Evolutionary conservation across 2,797 vertebrate genomes (phyloP), one percentile per base, ranked within the genome.

Genomic region (Danio tinwini): DNA sequence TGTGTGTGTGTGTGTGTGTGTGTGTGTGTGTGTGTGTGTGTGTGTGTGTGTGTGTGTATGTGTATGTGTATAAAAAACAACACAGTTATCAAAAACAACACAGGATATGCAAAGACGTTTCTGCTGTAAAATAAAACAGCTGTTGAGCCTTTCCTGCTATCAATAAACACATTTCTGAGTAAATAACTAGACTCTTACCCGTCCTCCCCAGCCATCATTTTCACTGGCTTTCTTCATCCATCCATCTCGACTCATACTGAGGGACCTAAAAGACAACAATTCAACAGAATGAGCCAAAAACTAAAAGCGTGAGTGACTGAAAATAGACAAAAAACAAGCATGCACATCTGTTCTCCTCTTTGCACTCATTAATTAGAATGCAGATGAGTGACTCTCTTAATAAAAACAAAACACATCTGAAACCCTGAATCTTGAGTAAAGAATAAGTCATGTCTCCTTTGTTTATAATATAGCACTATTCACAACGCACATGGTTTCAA

Each of bases 191-290:
- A 12, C 63, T 94, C 96, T 92, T 93, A 99, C 98, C 90, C 85
- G 94, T 59, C 88, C 91, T 83, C 93, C 95, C 98, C 98, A 99
- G 90, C 96, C 97, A 90, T 97, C 96, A 87, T 93, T 93, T 42
- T 93, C 95, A 14, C 79, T 85, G 89, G 95, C 94, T 93, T 92
- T 96, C 90, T 96, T 98, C 89, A 93, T 95, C 97, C 97, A 97
- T 88, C 95, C 97, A 93, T 96, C 95, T 91, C 95, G 95, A 94
- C 95, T 98, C 97, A 99, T 99, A 89, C 90, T 98, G 96, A 96
- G 94, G 87, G 86, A 90, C 92, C 96, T 98, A 91, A 63, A 87
- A 52, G 37, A 73, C n/a, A 81, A 58, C 5, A 13, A 44, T 56
- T 82, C 40, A 63, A 12, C 1, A 82, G 9, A 86, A 50, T 11